Base-by-base conservation (phyloP, 2,797 vertebrate species). In the Lates japonicus region DNA sequence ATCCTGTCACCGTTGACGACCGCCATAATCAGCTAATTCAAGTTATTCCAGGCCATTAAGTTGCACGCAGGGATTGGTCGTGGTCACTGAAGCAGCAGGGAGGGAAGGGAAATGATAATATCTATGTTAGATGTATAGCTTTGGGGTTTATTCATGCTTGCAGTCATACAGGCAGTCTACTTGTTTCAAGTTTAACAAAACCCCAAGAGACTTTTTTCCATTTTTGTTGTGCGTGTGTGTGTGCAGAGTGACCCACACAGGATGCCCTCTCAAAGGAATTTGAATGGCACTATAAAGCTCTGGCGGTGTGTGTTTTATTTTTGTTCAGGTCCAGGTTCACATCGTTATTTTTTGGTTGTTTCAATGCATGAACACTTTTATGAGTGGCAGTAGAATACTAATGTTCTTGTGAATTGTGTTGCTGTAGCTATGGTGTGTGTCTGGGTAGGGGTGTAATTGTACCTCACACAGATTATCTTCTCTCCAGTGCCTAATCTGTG, bases 21-120 rank as follows among this genome's bases (percentile, higher is more conserved):
- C 48, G 57, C 87, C 74, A 73, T 92, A 92, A 95, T 94, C 91
- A 87, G 91, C 91, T 94, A 88, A 93, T 94, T 93, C 91, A 80
- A 92, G 89, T 93, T 90, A 92, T 95, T 93, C 88, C 86, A 82
- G 88, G 86, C 90, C 87, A 90, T 94, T 93, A 93, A 92, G 70
- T 91, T 69, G 75, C 83, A 87, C 62, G 2, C 57, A 41, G 65
- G 60, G 85, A 90, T 93, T 88, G 78, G 81, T 79, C 35, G 70
- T 71, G 86, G 90, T 81, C 86, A 87, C 69, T 74, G 80, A 82
- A 78, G 78, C 86, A 73, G 73, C 39, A 61, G 55, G 66, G 73
- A 67, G 64, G 51, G 51, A 42, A 70, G 52, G 31, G 33, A 51
- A 22, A 61, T 35, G 88, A 85, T 85, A 29, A 58, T 31, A 79